These are phyloP conservation scores for Pandion haliaetus DNA, from an alignment of 2,113 vertebrate species.

Conservation along the genomic window DNA sequence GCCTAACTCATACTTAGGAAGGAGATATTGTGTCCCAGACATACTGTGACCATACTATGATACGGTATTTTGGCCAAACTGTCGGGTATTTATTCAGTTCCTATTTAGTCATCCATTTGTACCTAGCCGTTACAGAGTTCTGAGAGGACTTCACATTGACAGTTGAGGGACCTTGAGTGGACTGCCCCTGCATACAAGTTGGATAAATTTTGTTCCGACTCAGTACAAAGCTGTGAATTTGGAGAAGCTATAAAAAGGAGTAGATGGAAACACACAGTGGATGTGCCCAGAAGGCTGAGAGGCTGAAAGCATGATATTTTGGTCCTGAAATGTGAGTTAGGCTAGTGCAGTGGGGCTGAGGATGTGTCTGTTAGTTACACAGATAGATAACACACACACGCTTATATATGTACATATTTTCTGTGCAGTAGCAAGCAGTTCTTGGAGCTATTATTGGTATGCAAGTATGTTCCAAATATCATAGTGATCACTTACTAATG, in stretches of 20 bases:
- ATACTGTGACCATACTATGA: background rate
- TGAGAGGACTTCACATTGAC: background rate
- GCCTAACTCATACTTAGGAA: background rate
- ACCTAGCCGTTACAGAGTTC: background rate
- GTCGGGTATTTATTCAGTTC: background rate
- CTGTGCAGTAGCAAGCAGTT: background rate
- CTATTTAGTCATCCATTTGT: background rate
- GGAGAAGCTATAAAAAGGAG: background rate
- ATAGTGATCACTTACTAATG: background rate
- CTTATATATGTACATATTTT: background rate
- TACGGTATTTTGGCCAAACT: background rate
- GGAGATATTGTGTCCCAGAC: background rate
- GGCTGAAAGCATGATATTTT: background rate
- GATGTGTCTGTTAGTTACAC: background rate
- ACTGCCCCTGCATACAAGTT: background rate
- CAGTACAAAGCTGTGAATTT: background rate
- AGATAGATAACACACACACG: background rate
- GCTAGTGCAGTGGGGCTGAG: background rate
- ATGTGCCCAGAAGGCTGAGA: background rate
- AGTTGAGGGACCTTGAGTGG: background rate
- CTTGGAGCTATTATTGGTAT: background rate
- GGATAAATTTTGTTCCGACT: background rate
- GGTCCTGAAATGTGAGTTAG: background rate
- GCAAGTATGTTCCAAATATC: background rate
- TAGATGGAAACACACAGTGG: background rate